These are phyloP conservation scores for Ctena decussata DNA, from an alignment of 2,888 invertebrate species.

Conservation along the genomic window DNA sequence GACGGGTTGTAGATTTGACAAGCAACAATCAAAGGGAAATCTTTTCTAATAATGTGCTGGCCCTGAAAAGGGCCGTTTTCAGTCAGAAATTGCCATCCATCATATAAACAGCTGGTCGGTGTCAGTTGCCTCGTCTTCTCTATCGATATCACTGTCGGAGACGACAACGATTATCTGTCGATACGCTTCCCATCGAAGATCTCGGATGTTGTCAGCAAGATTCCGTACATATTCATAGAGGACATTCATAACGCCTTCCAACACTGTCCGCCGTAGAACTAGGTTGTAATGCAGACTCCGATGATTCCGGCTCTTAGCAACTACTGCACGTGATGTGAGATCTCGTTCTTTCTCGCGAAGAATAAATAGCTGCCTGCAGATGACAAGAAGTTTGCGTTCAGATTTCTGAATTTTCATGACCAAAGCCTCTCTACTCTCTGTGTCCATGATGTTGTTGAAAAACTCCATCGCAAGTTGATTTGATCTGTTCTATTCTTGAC, in stretches of 20 bases:
- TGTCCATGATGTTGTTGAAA: neutral
- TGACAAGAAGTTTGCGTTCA: constrained; percentile 24
- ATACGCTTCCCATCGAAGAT: constrained; percentile 35
- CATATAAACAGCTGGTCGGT: constrained; percentile 18
- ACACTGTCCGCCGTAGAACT: constrained; percentile 35
- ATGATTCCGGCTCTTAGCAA: constrained; percentile 6
- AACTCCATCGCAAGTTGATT: neutral
- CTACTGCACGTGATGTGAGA: constrained; percentile 13
- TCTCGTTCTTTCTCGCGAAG: constrained; percentile 9
- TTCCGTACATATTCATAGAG: constrained; percentile 20
- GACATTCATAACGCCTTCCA: constrained; percentile 47
- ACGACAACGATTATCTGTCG: constrained; percentile 25
- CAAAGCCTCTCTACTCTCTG: neutral
- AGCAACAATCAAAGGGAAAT: too few relatives aligned
- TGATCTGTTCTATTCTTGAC: too few relatives aligned
- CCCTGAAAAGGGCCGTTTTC: constrained; percentile 65
- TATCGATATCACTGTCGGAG: constrained; percentile 30
- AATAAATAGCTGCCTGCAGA: constrained; percentile 11
- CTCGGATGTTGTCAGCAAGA: constrained; percentile 28
- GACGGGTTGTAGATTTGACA: too few relatives aligned
- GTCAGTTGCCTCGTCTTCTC: constrained; percentile 27
- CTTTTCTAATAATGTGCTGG: too few relatives aligned
- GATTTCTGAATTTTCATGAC: neutral
- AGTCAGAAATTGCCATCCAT: too few relatives aligned
- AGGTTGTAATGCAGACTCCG: constrained; percentile 37